phyloP scores from a whole-genome alignment of 1,140 invertebrate species.

The Ectropis grisescens region DNA sequence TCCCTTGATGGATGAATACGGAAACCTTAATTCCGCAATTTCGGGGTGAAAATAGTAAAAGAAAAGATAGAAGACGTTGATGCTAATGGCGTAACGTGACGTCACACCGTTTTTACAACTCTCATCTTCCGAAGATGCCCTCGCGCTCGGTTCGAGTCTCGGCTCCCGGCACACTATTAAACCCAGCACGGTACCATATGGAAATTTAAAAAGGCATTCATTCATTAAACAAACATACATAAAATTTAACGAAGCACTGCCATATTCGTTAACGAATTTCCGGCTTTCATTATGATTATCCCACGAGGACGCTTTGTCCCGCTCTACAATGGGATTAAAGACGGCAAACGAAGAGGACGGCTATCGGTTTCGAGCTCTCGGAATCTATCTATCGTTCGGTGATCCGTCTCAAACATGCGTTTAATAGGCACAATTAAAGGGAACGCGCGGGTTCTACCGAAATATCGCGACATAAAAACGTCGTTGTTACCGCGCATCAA shows the following conservation, averaged over 20 bases:
- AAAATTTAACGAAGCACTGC: conserved; percentile 58
- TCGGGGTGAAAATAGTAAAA: conserved; percentile 45
- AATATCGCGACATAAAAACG: conserved; percentile 55
- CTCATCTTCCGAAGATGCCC: no score
- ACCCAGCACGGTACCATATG: conserved; percentile 27
- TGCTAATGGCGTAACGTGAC: conserved; percentile 29
- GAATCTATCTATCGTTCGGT: conserved; percentile 38
- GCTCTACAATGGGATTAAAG: not conserved
- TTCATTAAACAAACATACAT: conserved; percentile 59
- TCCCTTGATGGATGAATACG: conserved; percentile 57
- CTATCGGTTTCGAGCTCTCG: conserved; percentile 14
- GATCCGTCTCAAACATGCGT: conserved; percentile 44
- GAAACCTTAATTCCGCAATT: conserved; percentile 51
- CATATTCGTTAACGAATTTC: conserved; percentile 62
- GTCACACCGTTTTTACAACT: conserved; percentile 6
- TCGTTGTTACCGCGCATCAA: conserved; percentile 45
- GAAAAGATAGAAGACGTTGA: conserved; percentile 18
- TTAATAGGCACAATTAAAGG: conserved; percentile 58
- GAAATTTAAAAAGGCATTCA: conserved; percentile 58
- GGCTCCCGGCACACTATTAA: no score
- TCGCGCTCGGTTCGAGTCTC: conserved; percentile 2
- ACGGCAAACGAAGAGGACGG: conserved; percentile 1
- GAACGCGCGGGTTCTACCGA: conserved; percentile 43
- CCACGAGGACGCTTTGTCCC: conserved; percentile 11
- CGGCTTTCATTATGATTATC: conserved; percentile 38